Base-by-base conservation (phyloP, 2,797 vertebrate species). In the Phataginus tricuspis region DNA sequence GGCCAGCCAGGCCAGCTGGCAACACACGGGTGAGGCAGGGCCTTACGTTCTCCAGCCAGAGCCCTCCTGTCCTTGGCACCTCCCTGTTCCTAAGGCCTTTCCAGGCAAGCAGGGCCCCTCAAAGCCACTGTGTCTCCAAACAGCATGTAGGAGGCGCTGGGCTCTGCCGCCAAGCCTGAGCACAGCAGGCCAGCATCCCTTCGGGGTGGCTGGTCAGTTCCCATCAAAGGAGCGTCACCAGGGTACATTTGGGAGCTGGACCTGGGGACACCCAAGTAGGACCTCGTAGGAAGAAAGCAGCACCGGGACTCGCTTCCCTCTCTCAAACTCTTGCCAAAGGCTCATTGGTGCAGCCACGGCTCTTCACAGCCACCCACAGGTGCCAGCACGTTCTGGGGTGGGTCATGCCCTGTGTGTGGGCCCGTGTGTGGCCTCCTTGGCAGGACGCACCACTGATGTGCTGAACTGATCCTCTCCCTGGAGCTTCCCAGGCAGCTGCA, bases 81-180 rank as follows among this genome's bases (percentile, higher is more conserved):
- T 87, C 39, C 71, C 64, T 14, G 0, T 27, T 87, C 59, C 78
- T 69, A 86, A 91, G 18, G 9, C 42, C 80, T 82, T 51, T 31
- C 7, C 18, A 64, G 49, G 51, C 68, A n/a, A 75, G 10, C 6
- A 87, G 53, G 27, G 2, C 19, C 37, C 39, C 45, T 27, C 5
- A 14, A 5, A 59, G 31, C 64, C 71, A 42, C 23, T 27, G 34
- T 6, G 53, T 49, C 69, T 83, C 3, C 7, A 34, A 74, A 42
- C 6, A n/a, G 86, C 34, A 39, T 1, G 4, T 0, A 0, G 9
- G 23, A 63, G 37, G n/a, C 34, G 45, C 0, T 0, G 51, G 71
- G 18, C 19, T 34, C 2, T 5, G 61, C 45, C 12, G 21, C 71
- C 29, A 37, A 4, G 29, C 51, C 19, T 37, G 19, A 14, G 19